phyloP scores from a whole-genome alignment of 1,140 invertebrate species.

The Zaprionus africanus region DNA sequence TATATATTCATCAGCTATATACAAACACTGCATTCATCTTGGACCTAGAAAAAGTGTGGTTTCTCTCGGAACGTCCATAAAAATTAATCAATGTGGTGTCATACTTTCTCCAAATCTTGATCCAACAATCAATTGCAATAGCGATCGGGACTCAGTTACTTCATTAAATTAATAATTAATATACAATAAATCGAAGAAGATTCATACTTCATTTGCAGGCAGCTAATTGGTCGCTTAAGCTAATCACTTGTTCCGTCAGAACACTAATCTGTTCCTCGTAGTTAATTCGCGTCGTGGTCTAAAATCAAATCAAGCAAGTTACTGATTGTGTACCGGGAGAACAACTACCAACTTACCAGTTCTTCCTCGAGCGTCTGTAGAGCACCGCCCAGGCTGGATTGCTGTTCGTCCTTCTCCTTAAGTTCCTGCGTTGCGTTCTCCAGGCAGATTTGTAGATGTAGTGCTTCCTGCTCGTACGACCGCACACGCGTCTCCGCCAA shows the following conservation, averaged over 20 bases:
- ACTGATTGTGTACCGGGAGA: not conserved
- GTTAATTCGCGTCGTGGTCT: slow-evolving; percentile 89
- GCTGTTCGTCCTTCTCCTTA: slow-evolving; percentile 84
- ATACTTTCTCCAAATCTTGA: not conserved
- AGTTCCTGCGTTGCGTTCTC: slow-evolving; percentile 81
- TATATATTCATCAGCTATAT: slow-evolving; percentile 54
- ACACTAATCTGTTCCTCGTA: slow-evolving; percentile 95
- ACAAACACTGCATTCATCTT: slow-evolving; percentile 40
- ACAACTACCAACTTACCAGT: slow-evolving; percentile 75
- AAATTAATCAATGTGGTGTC: not conserved
- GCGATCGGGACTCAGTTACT: not conserved
- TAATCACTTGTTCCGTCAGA: slow-evolving; percentile 96
- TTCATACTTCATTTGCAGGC: slow-evolving; percentile 68
- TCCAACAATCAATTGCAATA: slow-evolving; percentile 8
- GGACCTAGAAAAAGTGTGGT: slow-evolving; percentile 1
- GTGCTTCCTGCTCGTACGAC: slow-evolving; percentile 67
- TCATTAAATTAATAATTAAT: slow-evolving; percentile 45
- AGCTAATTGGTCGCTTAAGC: slow-evolving; percentile 94
- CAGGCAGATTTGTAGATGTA: slow-evolving; percentile 78
- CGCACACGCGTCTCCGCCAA: slow-evolving; percentile 71
- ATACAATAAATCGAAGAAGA: slow-evolving; percentile 53
- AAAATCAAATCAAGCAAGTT: slow-evolving; percentile 48
- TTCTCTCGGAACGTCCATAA: not conserved
- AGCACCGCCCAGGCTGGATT: slow-evolving; percentile 85
- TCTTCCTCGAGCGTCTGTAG: slow-evolving; percentile 85